phyloP scores from a whole-genome alignment of 2,113 vertebrate genomes.

The Onychostoma macrolepis region DNA sequence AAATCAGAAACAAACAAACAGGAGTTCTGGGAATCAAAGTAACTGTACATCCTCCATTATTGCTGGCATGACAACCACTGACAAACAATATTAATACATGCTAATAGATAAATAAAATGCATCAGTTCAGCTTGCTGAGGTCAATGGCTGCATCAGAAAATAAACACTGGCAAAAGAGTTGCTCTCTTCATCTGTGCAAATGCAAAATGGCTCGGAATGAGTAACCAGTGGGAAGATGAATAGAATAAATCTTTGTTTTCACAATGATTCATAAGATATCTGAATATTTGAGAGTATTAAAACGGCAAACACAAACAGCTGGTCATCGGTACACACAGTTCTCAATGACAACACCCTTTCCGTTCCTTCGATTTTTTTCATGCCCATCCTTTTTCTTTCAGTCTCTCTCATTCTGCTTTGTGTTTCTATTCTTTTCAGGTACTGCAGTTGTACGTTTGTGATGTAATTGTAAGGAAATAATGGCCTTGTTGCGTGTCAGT shows the following conservation, averaged over 20 bases:
- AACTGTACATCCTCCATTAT: background rate
- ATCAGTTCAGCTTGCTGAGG: background rate
- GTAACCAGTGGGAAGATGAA: slow-evolving; percentile 35
- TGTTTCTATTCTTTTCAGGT: background rate
- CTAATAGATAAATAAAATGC: slow-evolving; percentile 1
- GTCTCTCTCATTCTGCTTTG: background rate
- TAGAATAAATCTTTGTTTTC: slow-evolving; percentile 19
- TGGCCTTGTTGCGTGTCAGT: slow-evolving; percentile 14
- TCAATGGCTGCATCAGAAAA: background rate
- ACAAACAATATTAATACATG: background rate
- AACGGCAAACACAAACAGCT: slow-evolving; percentile 38
- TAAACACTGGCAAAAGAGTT: background rate
- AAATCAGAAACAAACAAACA: background rate
- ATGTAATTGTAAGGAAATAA: slow-evolving; percentile 26
- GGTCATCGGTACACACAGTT: slow-evolving; percentile 21
- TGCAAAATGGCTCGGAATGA: slow-evolving; percentile 19
- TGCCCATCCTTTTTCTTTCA: background rate
- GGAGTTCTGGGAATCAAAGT: background rate
- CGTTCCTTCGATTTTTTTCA: background rate
- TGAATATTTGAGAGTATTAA: slow-evolving; percentile 20
- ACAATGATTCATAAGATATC: slow-evolving; percentile 19
- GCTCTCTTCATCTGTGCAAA: background rate
- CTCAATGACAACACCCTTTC: slow-evolving; percentile 28
- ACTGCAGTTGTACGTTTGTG: background rate
- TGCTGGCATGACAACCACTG: background rate